Percentiles rank a stretch among this genome's conserved stretches.
These are phyloP conservation scores for Hypolimnas misippus DNA, from an alignment of 2,888 invertebrate genomes.

Conservation along the genomic window DNA sequence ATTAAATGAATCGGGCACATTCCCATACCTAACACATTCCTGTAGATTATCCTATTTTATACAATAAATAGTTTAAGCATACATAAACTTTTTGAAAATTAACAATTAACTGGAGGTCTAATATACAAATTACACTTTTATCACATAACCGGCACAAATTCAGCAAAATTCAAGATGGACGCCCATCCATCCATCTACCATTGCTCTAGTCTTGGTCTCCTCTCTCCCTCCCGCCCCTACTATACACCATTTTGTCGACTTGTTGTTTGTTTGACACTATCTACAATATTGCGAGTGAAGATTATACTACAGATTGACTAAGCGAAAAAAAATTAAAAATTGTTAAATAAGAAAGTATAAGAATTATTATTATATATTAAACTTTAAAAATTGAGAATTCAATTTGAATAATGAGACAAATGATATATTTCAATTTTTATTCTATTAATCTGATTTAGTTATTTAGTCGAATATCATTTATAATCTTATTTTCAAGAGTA, in stretches of 20 bases:
- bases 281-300: constrained; percentile 14
- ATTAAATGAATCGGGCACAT: constrained; percentile 74
- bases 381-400: no score
- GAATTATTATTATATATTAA: neutral
- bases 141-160: constrained; percentile 89
- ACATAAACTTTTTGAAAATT: constrained; percentile 78
- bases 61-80: constrained; percentile 73
- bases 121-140: constrained; percentile 81
- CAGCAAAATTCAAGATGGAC: constrained; percentile 92
- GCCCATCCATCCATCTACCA: constrained; percentile 85
- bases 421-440: no score
- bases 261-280: constrained; percentile 38
- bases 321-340: neutral
- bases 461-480: no score
- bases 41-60: constrained; percentile 85
- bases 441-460: no score
- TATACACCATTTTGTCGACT: constrained; percentile 38
- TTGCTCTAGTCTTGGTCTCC: constrained; percentile 36
- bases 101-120: constrained; percentile 73
- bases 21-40: constrained; percentile 90
- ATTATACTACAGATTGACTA: constrained; percentile 10
- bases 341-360: neutral
- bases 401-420: no score
- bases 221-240: constrained; percentile 36
- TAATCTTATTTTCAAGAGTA: no score